Evolutionary conservation across 2,113 vertebrate species (phyloP), one percentile per base, ranked within the genome.

Genomic region (Tragelaphus buxtoni): DNA sequence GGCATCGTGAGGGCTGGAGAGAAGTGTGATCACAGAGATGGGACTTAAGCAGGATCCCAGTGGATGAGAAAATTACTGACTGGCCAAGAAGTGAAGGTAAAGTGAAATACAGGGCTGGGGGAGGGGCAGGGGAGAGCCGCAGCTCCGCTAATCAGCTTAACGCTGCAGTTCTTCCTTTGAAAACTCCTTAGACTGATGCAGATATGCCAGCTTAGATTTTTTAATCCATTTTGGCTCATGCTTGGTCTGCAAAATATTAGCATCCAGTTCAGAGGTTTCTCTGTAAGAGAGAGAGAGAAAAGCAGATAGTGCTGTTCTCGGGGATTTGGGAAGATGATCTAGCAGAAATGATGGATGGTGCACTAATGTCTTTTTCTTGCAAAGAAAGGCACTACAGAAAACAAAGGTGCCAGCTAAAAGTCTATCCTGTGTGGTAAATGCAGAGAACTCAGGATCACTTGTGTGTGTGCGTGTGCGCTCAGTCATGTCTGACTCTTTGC

Each of bases 1-100:
- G 92, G 92, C 42, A 20, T 30, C 26, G 18, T 39, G 74, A 88
- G 81, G 39, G 58, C 32, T 60, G 28, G 24, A 2, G 3, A 55
- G 60, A 81, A 92, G 88, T 58, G 8, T 89, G n/a, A 69, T 58
- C 86, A 51, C 80, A 94, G 95, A 90, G 86, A 94, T 95, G 95
- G 94, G 63, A 74, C 61, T 93, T 97, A 61, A 11, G 65, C 49
- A 4, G 83, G 87, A 47, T 89, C 90, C 72, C 91, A 87, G 87
- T 88, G 74, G n/a, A 94, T 95, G 95, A 93, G 72, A 72, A 55
- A 60, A 42, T 30, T 26, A 80, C 90, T 65, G 76, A 61, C 74
- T 63, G 65, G 84, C 53, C 94, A 47, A 72, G 69, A 69, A 81
- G 69, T 85, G 69, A 88, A 92, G 94, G 95, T 92, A 92, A 92